These are phyloP conservation scores for Psittacula derbiana DNA, from an alignment of 2,797 vertebrate species.

Conservation along the genomic window DNA sequence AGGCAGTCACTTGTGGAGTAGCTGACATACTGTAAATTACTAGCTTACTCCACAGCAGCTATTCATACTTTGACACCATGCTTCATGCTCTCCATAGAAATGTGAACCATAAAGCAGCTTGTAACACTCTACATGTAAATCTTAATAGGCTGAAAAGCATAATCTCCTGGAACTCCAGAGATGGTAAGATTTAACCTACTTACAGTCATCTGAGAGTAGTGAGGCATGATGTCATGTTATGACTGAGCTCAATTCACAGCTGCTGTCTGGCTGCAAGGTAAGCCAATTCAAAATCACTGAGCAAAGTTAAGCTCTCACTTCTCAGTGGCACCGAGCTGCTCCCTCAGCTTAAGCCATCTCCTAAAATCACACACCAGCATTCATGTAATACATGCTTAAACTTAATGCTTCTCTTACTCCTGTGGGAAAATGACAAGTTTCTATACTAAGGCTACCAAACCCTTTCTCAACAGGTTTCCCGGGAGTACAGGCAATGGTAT, in stretches of 20 bases:
- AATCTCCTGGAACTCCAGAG: conserved; percentile 29
- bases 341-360: background rate
- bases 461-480: background rate
- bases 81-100: background rate
- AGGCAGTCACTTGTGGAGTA: background rate
- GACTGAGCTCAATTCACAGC: conserved; percentile 28
- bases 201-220: background rate
- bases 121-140: conserved; percentile 6
- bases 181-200: conserved; percentile 51
- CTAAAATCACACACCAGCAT: background rate
- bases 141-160: conserved; percentile 28
- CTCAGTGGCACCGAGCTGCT: background rate
- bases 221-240: conserved; percentile 10
- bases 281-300: background rate
- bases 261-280: conserved; percentile 36
- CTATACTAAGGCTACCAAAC: background rate
- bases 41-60: conserved; percentile 1
- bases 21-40: background rate
- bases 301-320: background rate
- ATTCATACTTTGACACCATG: background rate
- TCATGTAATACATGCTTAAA: background rate
- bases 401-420: background rate
- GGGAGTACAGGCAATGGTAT: background rate
- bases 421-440: background rate
- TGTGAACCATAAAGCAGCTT: conserved; percentile 33